Evolutionary conservation across 2,113 vertebrate species (phyloP).

Genomic region (Mixornis gularis): DNA sequence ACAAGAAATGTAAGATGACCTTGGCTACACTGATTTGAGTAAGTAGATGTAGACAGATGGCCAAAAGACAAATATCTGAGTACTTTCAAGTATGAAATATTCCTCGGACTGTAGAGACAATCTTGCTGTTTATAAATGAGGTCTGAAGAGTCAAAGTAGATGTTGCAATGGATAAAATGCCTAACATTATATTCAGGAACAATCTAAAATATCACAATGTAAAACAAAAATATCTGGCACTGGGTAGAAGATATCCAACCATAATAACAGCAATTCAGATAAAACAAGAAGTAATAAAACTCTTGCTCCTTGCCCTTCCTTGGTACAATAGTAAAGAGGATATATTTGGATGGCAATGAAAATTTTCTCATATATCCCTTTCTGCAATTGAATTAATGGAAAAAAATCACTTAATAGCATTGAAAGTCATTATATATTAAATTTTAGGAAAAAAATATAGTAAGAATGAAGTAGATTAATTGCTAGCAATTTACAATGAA

Average conservation of each 20-base stretch:
- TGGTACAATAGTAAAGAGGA: background rate
- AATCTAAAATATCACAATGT: background rate
- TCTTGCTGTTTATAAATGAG: background rate
- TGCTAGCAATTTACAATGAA: background rate
- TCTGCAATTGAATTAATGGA: background rate
- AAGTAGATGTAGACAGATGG: slow-evolving; percentile 7
- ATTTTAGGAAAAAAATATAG: background rate
- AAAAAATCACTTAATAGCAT: background rate
- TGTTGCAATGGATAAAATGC: background rate
- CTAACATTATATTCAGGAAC: background rate
- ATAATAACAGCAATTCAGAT: background rate
- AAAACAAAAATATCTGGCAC: background rate
- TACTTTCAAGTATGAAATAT: background rate
- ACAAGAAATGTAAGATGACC: slow-evolving; percentile 17
- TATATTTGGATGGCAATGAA: background rate
- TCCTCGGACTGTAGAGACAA: background rate
- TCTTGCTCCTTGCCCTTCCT: background rate
- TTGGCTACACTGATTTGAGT: background rate
- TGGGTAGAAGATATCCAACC: background rate
- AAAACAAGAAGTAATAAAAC: background rate
- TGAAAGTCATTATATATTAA: background rate
- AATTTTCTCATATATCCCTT: background rate
- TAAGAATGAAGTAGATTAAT: background rate
- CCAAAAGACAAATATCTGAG: background rate
- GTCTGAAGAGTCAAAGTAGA: background rate